Evolutionary conservation across 2,797 vertebrate genomes (phyloP).

Genomic region (Catharus ustulatus): DNA sequence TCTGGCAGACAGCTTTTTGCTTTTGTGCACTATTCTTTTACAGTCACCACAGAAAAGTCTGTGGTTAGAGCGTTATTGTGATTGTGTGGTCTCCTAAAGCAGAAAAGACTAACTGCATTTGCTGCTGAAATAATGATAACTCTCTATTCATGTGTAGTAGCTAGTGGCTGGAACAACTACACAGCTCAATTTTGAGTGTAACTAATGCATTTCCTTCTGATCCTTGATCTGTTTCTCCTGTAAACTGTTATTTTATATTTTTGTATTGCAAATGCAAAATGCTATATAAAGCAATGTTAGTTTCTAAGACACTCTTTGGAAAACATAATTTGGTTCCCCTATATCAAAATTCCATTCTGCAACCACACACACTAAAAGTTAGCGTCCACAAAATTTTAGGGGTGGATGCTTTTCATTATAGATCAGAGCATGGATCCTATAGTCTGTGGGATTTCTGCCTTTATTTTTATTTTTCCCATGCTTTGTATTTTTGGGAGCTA

Average conservation of each 20-base stretch:
- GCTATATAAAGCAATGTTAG: not conserved
- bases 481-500: not conserved
- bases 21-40: not conserved
- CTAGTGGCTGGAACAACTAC: not conserved
- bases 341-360: not conserved
- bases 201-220: not conserved
- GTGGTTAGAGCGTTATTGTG: not conserved
- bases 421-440: not conserved
- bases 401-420: not conserved
- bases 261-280: not conserved
- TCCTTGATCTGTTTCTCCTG: not conserved
- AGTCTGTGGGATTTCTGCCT: not conserved
- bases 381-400: not conserved
- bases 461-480: not conserved
- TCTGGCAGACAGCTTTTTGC: not conserved
- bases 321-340: not conserved
- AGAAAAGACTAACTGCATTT: not conserved
- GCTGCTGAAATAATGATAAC: not conserved
- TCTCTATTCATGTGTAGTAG: not conserved
- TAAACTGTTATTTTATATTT: not conserved
- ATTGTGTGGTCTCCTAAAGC: not conserved
- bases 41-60: not conserved
- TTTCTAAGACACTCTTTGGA: not conserved
- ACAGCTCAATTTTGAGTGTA: not conserved
- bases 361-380: not conserved